Percentiles rank a stretch among this genome's conserved stretches.
These are phyloP conservation scores for Rotaria socialis DNA, from an alignment of 2,888 invertebrate species.

Conservation along the genomic window DNA sequence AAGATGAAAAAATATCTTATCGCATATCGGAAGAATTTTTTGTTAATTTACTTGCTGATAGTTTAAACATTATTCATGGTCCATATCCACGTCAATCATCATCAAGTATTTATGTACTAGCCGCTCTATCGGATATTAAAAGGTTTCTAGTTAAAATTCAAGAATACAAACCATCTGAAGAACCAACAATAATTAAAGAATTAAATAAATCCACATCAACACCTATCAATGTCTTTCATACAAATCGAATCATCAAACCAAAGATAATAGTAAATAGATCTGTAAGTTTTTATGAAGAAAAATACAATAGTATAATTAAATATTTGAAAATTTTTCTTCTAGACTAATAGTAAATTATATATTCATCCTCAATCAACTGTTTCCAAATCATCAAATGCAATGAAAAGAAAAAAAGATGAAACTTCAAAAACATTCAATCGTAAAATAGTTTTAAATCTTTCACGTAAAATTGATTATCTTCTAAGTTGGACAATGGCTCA, in stretches of 20 bases:
- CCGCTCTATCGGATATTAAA: not conserved
- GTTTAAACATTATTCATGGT: not conserved
- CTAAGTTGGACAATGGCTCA: conserved; percentile 15
- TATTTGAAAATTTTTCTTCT: not conserved
- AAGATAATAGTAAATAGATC: not conserved
- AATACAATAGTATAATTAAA: not conserved
- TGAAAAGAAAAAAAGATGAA: not conserved
- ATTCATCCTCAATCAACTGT: not conserved
- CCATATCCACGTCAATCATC: not conserved
- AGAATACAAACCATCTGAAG: not conserved
- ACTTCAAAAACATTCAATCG: not conserved
- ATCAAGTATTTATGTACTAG: not conserved
- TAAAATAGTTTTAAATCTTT: not conserved
- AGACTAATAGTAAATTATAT: not conserved
- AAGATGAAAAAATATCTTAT: not conserved
- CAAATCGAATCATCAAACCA: not conserved
- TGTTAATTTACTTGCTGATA: not conserved
- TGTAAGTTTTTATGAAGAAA: not conserved
- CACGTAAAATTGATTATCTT: conserved; percentile 27
- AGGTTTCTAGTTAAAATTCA: not conserved
- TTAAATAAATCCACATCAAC: not conserved
- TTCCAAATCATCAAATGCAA: not conserved
- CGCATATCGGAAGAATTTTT: not conserved
- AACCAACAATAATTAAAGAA: not conserved
- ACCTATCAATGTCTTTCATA: conserved; percentile 3